Evolutionary conservation across 2,113 vertebrate genomes (phyloP).

Genomic region (Sphyrna mokarran): DNA sequence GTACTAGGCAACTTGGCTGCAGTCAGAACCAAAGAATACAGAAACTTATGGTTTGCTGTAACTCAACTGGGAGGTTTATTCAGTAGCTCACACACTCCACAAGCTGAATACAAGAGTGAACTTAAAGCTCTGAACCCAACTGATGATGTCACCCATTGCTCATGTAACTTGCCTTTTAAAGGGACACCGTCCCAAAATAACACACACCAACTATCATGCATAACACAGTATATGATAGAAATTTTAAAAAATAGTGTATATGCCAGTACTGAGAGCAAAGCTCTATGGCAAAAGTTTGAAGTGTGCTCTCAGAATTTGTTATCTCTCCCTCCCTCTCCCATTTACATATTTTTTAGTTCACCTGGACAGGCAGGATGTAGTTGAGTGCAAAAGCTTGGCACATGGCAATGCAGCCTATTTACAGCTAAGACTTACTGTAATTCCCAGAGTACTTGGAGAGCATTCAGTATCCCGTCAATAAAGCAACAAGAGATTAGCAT

Average conservation of each 20-base stretch:
- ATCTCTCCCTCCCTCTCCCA: not conserved
- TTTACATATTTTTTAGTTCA: not conserved
- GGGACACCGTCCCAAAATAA: too few species aligned
- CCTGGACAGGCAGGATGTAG: not conserved
- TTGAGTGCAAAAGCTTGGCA: not conserved
- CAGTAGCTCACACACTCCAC: too few species aligned
- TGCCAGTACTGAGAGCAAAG: not conserved
- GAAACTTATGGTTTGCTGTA: too few species aligned
- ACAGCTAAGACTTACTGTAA: constrained; percentile 59
- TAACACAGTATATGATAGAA: not conserved
- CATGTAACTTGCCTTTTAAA: too few species aligned
- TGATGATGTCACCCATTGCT: too few species aligned
- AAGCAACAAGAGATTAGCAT: constrained; percentile 57
- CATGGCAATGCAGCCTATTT: constrained; percentile 50
- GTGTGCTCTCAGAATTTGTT: not conserved
- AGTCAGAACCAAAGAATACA: too few species aligned
- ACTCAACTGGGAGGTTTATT: too few species aligned
- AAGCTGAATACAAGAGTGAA: too few species aligned
- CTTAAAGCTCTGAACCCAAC: too few species aligned
- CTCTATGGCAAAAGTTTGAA: not conserved
- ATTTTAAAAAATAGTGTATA: not conserved
- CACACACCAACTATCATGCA: too few species aligned
- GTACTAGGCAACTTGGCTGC: too few species aligned
- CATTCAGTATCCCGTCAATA: constrained; percentile 54
- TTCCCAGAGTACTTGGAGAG: constrained; percentile 58